phyloP scores from a whole-genome alignment of 2,797 vertebrate genomes.

The Octomys mimax region DNA sequence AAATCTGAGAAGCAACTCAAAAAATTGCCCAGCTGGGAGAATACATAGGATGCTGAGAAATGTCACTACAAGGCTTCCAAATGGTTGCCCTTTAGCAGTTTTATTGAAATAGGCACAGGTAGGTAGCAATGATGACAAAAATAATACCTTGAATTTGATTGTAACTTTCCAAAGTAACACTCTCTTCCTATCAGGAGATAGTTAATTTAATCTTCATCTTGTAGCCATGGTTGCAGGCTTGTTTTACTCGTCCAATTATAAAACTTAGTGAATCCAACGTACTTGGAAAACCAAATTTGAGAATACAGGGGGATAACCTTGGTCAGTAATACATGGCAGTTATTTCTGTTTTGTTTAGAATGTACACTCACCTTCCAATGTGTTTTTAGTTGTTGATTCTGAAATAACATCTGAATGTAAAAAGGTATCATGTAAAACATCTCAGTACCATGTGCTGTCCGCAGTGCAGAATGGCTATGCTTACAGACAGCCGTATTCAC shows the following conservation, averaged over 20 bases:
- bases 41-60: neutral
- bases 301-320: neutral
- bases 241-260: conserved; percentile 23
- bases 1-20: neutral
- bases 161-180: conserved; percentile 46
- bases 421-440: neutral
- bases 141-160: conserved; percentile 2
- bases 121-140: neutral
- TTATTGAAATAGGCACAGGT: neutral
- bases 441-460: neutral
- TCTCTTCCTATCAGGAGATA: neutral
- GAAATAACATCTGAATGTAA: conserved; percentile 4
- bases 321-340: neutral
- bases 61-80: neutral
- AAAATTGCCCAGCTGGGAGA: neutral
- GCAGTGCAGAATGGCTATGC: neutral
- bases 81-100: neutral
- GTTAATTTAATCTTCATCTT: conserved; percentile 27
- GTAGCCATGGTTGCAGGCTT: conserved; percentile 25
- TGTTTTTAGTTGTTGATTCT: neutral
- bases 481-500: neutral
- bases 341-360: neutral
- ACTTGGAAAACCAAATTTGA: conserved; percentile 46
- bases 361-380: conserved; percentile 3
- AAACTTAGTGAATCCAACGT: conserved; percentile 30